Evolutionary conservation across 1,140 invertebrate genomes (phyloP), one percentile per base, ranked within the genome.

Genomic region (Paralvinella palmiformis): DNA sequence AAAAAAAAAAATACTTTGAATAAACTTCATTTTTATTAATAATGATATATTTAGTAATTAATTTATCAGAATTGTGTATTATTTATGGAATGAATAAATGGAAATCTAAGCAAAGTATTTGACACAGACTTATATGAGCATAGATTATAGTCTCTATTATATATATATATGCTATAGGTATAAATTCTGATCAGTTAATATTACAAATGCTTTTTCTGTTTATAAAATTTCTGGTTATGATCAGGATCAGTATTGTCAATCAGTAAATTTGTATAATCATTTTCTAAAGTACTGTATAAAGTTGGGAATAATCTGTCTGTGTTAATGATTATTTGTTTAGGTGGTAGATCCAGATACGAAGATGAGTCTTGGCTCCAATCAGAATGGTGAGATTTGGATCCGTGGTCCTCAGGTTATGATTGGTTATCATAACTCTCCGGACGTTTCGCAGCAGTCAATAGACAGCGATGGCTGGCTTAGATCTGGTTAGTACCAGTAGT

Each of bases 301-400:
- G 48, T 27, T 17, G 24, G 31, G 27, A 50, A 17, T 22, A 2
- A 17, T 7, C 48, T 17, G 48, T n/a, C n/a, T n/a, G n/a, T n/a
- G n/a, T n/a, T n/a, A 52, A 10, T 1, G 17, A 2, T 52, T 4
- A 15, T 32, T 50, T 13, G 5, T 29, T 1, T 36, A 63, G 61
- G 50, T 64, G 36, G 27, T 31, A 17, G 74, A 89, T 76, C 73
- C 84, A 29, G 85, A 88, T 44, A 88, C 81, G 7, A 83, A 67
- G 73, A 45, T 84, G 82, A 69, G 35, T 67, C 76, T 70, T 69
- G 84, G 64, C 1, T 80, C 86, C 66, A 84, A 81, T 60, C 33
- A 82, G 66, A 62, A 65, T 17, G 85, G 84, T 37, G 84, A 85
- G 73, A 53, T 85, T 15, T 81, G 74, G 20, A 65, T 79, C 7